These are phyloP conservation scores for Eurytoma californica DNA, from an alignment of 2,888 invertebrate species.

Conservation along the genomic window DNA sequence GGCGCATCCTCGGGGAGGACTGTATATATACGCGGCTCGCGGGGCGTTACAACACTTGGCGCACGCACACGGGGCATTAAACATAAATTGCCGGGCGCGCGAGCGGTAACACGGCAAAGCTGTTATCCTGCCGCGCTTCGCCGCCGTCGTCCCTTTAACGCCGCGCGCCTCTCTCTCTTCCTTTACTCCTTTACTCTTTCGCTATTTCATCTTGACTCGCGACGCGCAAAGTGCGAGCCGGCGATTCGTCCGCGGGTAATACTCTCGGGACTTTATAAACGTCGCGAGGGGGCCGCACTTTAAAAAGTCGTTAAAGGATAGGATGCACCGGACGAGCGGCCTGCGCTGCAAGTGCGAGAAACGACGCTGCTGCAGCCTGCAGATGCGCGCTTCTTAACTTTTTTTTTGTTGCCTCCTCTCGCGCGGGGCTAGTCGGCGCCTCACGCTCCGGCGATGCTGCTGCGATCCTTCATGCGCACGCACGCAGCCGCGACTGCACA, in stretches of 20 bases:
- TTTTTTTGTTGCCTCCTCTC: too few relatives aligned
- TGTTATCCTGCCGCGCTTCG: slow-evolving; percentile 25
- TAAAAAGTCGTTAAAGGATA: slow-evolving; percentile 42
- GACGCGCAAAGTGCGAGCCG: slow-evolving; percentile 9
- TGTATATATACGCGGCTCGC: neutral
- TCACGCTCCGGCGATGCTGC: too few relatives aligned
- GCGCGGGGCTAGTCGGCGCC: too few relatives aligned
- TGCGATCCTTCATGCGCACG: too few relatives aligned
- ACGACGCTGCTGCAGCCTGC: too few relatives aligned
- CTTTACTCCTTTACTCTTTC: neutral
- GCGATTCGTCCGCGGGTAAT: neutral
- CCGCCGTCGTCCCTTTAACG: neutral
- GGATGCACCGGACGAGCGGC: slow-evolving; percentile 4
- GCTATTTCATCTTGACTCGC: neutral
- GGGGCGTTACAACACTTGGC: neutral
- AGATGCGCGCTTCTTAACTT: too few relatives aligned
- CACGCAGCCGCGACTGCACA: too few relatives aligned
- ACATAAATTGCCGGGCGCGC: slow-evolving; percentile 29
- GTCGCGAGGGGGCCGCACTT: slow-evolving; percentile 2
- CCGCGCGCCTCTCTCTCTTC: slow-evolving; percentile 3
- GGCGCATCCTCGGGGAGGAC: neutral
- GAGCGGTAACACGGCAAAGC: slow-evolving; percentile 30
- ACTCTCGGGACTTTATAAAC: neutral
- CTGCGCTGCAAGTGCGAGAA: neutral
- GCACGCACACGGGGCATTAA: neutral